These are phyloP conservation scores for Drosophila mimetica DNA, from an alignment of 2,888 invertebrate genomes.

Conservation along the genomic window DNA sequence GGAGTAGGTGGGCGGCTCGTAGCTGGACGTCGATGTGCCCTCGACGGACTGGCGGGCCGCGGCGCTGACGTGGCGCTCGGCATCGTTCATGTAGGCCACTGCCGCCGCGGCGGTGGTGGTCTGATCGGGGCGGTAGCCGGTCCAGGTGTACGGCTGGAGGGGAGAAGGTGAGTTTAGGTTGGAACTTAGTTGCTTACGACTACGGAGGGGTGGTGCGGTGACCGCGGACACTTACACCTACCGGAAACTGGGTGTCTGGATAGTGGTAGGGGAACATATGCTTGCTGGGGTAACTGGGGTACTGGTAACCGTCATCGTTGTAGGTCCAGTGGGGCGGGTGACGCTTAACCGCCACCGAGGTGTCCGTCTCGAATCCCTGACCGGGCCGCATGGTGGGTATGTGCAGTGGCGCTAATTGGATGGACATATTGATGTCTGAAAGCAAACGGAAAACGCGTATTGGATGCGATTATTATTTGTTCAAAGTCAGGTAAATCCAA, in stretches of 20 bases:
- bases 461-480: background rate
- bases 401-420: conserved; percentile 89
- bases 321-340: conserved; percentile 85
- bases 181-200: conserved; percentile 63
- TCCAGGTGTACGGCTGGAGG: conserved; percentile 82
- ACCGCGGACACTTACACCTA: conserved; percentile 62
- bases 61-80: conserved; percentile 83
- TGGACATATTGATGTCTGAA: conserved; percentile 86
- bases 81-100: conserved; percentile 83
- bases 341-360: conserved; percentile 84
- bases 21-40: conserved; percentile 84
- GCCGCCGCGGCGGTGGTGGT: conserved; percentile 80
- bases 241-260: conserved; percentile 85
- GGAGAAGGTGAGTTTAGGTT: conserved; percentile 22
- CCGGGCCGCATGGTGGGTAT: conserved; percentile 93
- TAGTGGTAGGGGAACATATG: conserved; percentile 84
- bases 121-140: conserved; percentile 84
- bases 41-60: conserved; percentile 84
- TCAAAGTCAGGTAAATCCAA: background rate
- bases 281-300: too few relatives aligned
- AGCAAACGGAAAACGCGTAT: background rate
- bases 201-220: background rate
- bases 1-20: conserved; percentile 84
- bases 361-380: conserved; percentile 86
- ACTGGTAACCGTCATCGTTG: conserved; percentile 84